Evolutionary conservation across 1,140 invertebrate genomes (phyloP).

Genomic region (Rhizoglyphus robini): DNA sequence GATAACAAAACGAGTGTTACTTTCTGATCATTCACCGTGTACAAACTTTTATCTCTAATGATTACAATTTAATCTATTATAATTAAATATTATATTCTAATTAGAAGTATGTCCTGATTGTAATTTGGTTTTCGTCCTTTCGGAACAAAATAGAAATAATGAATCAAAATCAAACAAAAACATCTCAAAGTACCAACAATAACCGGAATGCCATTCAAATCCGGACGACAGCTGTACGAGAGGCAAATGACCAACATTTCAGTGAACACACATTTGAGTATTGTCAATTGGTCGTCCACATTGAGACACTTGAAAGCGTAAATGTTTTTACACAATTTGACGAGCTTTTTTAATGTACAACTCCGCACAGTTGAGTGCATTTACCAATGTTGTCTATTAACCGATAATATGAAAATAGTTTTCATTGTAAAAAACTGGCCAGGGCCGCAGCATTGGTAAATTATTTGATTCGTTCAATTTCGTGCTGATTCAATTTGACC

Average conservation of each 20-base stretch:
- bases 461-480: neutral
- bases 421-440: neutral
- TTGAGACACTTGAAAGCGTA: neutral
- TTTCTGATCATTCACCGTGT: too few species aligned
- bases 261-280: neutral
- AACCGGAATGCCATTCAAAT: neutral
- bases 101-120: too few species aligned
- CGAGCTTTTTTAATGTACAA: neutral
- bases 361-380: neutral
- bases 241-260: neutral
- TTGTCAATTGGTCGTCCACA: neutral
- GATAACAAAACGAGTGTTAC: too few species aligned
- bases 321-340: neutral
- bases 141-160: too few species aligned
- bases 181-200: too few species aligned
- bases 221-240: neutral
- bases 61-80: too few species aligned
- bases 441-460: neutral
- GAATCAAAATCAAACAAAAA: too few species aligned
- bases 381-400: neutral
- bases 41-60: too few species aligned
- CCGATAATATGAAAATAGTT: neutral
- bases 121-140: neutral
- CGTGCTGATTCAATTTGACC: neutral
- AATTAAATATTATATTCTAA: too few species aligned